Base-by-base conservation (phyloP, 2,888 invertebrate species). In the Molanna angustata region DNA sequence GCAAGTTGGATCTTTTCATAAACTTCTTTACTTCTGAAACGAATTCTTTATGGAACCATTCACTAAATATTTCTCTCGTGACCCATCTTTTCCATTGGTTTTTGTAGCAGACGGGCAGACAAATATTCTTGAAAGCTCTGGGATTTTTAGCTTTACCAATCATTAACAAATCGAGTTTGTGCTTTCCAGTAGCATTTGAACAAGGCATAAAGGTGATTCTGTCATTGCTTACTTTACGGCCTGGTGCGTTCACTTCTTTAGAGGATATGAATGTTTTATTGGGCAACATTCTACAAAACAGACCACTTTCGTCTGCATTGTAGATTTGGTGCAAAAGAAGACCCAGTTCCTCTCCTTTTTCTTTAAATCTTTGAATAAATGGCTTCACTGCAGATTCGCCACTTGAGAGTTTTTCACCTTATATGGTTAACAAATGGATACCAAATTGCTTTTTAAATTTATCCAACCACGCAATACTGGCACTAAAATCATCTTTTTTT, bases 131-230 rank as follows among this genome's bases (percentile, higher is more conserved):
- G n/a, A n/a, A n/a, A n/a, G n/a, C n/a, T n/a, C n/a, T n/a, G n/a
- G n/a, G n/a, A n/a, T n/a, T n/a, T n/a, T n/a, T n/a, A n/a, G n/a
- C n/a, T n/a, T n/a, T n/a, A n/a, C n/a, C n/a, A n/a, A n/a, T 59
- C 39, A 65, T 62, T 49, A 63, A 54, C 43, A 64, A 60, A 33
- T 51, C 41, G 31, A 60, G 49, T 54, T 61, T 62, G 53, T 62
- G 62, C 31, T 53, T 64, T 49, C 61, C 63, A 58, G 61, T 62
- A 52, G 60, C 61, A 61, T 66, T 66, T 56, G 62, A 53, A 61
- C 63, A 65, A 21, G 62, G 62, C 63, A 63, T 64, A 33, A 64
- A 61, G 53, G 62, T 65, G 40, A 64, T 61, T 57, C 58, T 52
- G 32, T 59, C 58, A 37, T 58, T 56, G 11, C 27, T 40, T 16